phyloP scores from a whole-genome alignment of 2,888 invertebrate species.

The Melinopterus prodromus region DNA sequence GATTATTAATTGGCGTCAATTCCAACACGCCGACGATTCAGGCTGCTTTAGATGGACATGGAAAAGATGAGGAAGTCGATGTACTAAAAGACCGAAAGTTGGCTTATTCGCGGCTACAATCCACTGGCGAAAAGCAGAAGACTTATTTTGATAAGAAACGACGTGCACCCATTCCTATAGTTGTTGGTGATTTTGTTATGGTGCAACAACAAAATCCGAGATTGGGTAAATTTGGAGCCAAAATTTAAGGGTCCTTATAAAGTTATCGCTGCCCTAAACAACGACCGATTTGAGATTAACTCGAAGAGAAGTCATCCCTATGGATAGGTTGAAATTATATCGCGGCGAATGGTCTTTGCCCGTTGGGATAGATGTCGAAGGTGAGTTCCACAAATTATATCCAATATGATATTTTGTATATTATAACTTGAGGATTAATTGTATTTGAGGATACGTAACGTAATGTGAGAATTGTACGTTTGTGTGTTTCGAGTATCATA shows the following conservation, averaged over 20 bases:
- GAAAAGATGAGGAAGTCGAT: neutral
- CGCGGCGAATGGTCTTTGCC: neutral
- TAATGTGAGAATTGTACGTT: too few relatives aligned
- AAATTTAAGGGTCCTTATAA: conserved; percentile 32
- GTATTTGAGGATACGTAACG: too few relatives aligned
- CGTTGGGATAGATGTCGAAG: too few relatives aligned
- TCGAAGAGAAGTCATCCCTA: neutral
- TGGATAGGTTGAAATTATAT: neutral
- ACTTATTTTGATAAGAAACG: neutral
- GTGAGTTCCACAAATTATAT: too few relatives aligned
- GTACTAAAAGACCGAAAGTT: conserved; percentile 20
- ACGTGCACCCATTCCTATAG: neutral
- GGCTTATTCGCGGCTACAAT: conserved; percentile 23
- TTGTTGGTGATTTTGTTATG: conserved; percentile 24
- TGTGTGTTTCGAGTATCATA: too few relatives aligned
- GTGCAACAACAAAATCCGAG: conserved; percentile 19
- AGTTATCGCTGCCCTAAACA: neutral
- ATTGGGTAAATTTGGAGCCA: conserved; percentile 11
- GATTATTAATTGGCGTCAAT: conserved; percentile 23
- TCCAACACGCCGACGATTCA: conserved; percentile 24
- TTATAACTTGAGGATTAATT: too few relatives aligned
- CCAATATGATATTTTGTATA: neutral
- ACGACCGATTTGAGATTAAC: conserved; percentile 18
- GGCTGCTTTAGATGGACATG: neutral
- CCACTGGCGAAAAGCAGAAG: neutral